Base-by-base conservation (phyloP, 2,888 invertebrate species). In the Panopea generosa region DNA sequence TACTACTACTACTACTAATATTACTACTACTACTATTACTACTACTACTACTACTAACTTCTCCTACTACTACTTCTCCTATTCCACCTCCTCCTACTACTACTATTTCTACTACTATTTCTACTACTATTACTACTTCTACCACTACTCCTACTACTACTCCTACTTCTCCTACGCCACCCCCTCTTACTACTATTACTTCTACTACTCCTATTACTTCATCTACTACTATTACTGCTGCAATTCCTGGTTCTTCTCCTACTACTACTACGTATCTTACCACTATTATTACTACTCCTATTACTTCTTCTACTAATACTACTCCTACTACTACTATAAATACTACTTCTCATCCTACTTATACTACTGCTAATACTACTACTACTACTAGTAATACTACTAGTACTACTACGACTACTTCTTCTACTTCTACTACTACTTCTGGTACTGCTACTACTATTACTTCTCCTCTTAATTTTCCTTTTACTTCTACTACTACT, bases 91-190 rank as follows among this genome's bases (percentile, higher is more conserved):
- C 45, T 45, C n/a, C 45, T 45, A 4, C 45, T 45, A 18, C 45
- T 45, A 45, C 45, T 20, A 9, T n/a, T 45, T 9, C 20, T 45
- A 45, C 20, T 45, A 45, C 45, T 45, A 45, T n/a, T 45, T 9
- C 45, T 45, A 45, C 45, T 45, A 45, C 20, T 45, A 45, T n/a
- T 45, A 45, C 45, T 45, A 45, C 45, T 45, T 9, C 16, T 45
- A 45, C 45, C 16, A 45, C 45, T 45, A 9, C 45, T 45, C 6
- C 45, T 45, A 18, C 45, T 45, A 45, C 45, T 45, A 45, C 45
- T 45, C 6, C 45, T 45, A 45, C 45, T 45, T 9, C 45, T 45
- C 3, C 45, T 45, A 20, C 45, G 6, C 6, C 45, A 9, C 6
- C n/a, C 16, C 6, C 45, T 20, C 6, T n/a, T 45, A 45, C 45